These are phyloP conservation scores for Cinara cedri DNA, from an alignment of 2,888 invertebrate genomes.

Conservation along the genomic window DNA sequence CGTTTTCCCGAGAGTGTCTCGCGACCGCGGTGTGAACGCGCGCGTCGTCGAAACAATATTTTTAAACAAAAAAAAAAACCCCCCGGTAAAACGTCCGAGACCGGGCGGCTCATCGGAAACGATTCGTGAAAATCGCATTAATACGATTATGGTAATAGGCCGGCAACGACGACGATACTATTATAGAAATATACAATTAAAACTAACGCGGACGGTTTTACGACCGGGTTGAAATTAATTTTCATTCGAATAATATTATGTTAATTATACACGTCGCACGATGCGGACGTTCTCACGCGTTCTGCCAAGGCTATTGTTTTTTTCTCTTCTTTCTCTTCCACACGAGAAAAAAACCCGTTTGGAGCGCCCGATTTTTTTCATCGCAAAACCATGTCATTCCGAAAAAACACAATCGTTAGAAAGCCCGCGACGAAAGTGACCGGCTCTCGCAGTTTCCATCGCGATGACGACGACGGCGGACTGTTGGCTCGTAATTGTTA, in stretches of 20 bases:
- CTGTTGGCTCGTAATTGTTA: not conserved
- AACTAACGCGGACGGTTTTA: not conserved
- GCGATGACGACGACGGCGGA: not conserved
- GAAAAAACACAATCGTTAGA: conserved; percentile 32
- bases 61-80: too few relatives aligned
- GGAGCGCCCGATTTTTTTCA: conserved; percentile 13
- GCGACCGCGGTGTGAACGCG: too few relatives aligned
- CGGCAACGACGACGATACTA: too few relatives aligned
- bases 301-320: conserved; percentile 46
- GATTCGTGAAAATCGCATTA: not conserved
- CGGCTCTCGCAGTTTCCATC: conserved; percentile 7
- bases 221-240: conserved; percentile 9
- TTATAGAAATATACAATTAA: not conserved
- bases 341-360: conserved; percentile 38
- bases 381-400: conserved; percentile 9
- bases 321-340: not conserved
- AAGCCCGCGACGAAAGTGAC: conserved; percentile 43
- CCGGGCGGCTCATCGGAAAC: not conserved
- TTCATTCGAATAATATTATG: conserved; percentile 14
- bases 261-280: too few relatives aligned
- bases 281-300: not conserved
- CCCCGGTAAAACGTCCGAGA: too few relatives aligned
- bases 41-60: too few relatives aligned
- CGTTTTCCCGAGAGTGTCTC: too few relatives aligned
- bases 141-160: too few relatives aligned